These are phyloP conservation scores for Drosophila burlai DNA, from an alignment of 1,140 invertebrate genomes.

Conservation along the genomic window DNA sequence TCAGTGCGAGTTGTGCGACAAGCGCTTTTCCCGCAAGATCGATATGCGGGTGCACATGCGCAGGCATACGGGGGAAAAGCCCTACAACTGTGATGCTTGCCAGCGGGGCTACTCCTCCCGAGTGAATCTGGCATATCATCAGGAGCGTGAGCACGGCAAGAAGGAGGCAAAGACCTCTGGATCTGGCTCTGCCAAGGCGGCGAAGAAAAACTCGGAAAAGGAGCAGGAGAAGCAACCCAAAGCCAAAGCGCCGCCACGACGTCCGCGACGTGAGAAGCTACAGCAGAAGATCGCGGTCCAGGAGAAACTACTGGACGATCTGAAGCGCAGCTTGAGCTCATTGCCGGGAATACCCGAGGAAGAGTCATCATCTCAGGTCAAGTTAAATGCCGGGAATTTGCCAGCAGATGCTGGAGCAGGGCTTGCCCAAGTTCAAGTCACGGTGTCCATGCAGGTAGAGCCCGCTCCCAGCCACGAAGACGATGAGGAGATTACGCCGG, in stretches of 20 bases:
- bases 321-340: conserved; percentile 55
- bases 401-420: conserved; percentile 68
- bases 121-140: conserved; percentile 72
- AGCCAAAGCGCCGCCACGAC: conserved; percentile 24
- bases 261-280: conserved; percentile 65
- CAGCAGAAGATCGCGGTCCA: conserved; percentile 68
- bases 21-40: conserved; percentile 87
- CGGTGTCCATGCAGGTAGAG: conserved; percentile 78
- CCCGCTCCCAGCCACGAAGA: conserved; percentile 40
- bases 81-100: conserved; percentile 71
- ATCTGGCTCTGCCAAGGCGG: background rate
- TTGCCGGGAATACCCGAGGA: conserved; percentile 63
- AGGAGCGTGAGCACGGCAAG: conserved; percentile 68
- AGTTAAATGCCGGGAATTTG: conserved; percentile 18
- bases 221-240: conserved; percentile 19
- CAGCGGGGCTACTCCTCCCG: conserved; percentile 74
- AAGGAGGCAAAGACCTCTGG: conserved; percentile 4
- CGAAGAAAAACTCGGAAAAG: background rate
- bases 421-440: conserved; percentile 68
- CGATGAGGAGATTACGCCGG: conserved; percentile 60
- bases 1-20: conserved; percentile 86
- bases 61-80: conserved; percentile 87
- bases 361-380: conserved; percentile 15
- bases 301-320: conserved; percentile 55
- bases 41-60: conserved; percentile 87